Conservation (phyloP, 1,140 invertebrate species). For the Procambarus clarkii region DNA sequence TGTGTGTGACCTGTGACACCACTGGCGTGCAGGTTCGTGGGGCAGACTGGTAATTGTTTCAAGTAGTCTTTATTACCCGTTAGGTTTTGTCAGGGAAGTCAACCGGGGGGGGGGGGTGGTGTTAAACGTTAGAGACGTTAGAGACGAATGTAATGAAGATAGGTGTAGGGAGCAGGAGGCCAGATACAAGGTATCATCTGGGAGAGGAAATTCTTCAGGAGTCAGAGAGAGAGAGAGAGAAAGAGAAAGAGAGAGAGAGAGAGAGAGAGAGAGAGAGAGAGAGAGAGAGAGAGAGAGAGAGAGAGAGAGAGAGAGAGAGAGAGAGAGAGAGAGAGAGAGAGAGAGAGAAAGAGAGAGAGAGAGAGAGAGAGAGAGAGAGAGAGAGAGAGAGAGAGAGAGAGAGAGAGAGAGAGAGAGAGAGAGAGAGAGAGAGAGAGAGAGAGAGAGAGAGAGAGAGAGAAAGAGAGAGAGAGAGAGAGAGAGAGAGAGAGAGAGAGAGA, state of each 20-base stretch:
- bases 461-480: background rate
- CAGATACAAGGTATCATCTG: no score
- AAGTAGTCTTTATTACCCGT: background rate
- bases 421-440: no score
- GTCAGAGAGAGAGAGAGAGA: background rate
- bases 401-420: no score
- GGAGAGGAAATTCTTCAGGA: no score
- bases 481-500: background rate
- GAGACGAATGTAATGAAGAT: no score
- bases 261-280: background rate
- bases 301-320: background rate
- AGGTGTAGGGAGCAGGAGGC: no score
- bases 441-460: background rate
- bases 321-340: no score
- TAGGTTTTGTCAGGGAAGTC: no score
- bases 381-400: no score
- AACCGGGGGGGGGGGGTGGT: background rate
- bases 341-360: no score
- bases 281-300: background rate
- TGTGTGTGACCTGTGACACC: background rate
- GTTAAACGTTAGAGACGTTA: background rate
- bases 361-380: no score
- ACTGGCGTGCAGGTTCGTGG: background rate
- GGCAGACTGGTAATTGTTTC: background rate
- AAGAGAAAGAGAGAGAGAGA: slow-evolving; percentile 7